Evolutionary conservation across 2,113 vertebrate genomes (phyloP).

Genomic region (Macquaria australasica): DNA sequence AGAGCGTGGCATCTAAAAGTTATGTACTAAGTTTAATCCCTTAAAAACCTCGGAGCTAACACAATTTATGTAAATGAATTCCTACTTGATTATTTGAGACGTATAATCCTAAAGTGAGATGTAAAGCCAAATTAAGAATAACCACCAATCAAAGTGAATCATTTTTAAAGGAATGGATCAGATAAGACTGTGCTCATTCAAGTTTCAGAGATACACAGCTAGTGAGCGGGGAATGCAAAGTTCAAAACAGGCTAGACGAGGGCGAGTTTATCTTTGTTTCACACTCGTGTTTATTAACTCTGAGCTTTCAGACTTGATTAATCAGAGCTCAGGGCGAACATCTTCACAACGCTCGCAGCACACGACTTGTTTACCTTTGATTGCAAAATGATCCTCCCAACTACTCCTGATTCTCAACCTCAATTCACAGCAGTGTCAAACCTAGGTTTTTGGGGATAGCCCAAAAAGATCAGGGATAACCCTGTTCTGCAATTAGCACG

Average conservation of each 20-base stretch:
- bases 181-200: not conserved
- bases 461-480: not conserved
- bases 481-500: not conserved
- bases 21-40: conserved; percentile 29
- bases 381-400: not conserved
- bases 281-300: conserved; percentile 18
- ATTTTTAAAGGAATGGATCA: not conserved
- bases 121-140: conserved; percentile 31
- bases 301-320: conserved; percentile 13
- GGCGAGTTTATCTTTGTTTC: conserved; percentile 14
- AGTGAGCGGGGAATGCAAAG: not conserved
- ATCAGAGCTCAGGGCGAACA: conserved; percentile 15
- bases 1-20: conserved; percentile 6
- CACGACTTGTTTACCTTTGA: conserved; percentile 4
- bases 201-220: not conserved
- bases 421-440: not conserved
- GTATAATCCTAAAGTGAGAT: conserved; percentile 22
- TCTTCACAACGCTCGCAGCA: not conserved
- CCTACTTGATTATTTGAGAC: conserved; percentile 24
- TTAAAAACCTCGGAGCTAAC: conserved; percentile 33
- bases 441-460: not conserved
- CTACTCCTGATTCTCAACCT: not conserved
- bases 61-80: conserved; percentile 38
- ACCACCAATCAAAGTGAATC: not conserved
- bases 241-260: not conserved